Conservation (phyloP, 2,888 invertebrate genomes). For the Cepaea hortensis region DNA sequence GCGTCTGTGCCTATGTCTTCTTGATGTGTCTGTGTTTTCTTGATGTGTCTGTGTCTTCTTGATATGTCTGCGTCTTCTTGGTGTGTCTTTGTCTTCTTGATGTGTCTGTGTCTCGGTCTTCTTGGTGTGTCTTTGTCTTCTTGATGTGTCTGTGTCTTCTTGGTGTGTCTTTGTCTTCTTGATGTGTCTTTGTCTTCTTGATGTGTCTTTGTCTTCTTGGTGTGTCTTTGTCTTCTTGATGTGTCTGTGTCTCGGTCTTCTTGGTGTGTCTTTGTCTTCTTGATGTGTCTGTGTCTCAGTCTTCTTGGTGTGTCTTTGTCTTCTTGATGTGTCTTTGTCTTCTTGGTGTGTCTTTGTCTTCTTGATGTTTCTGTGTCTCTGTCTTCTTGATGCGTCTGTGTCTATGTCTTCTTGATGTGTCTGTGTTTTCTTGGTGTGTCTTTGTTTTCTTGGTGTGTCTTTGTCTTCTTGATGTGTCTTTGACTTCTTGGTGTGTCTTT, state of each 20-base stretch:
- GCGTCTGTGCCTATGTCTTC: too few species aligned
- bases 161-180: not conserved
- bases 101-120: not conserved
- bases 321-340: not conserved
- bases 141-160: not conserved
- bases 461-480: not conserved
- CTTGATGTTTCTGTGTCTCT: not conserved
- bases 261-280: conserved; percentile 9
- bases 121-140: conserved; percentile 1
- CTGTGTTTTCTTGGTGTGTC: too few species aligned
- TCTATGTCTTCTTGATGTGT: too few species aligned
- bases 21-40: too few species aligned
- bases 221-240: not conserved
- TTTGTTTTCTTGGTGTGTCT: too few species aligned
- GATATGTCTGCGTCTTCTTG: not conserved
- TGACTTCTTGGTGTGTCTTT: too few species aligned
- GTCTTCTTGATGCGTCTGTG: not conserved
- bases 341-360: not conserved
- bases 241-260: not conserved
- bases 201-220: conserved; percentile 11
- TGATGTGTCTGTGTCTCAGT: not conserved
- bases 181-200: conserved; percentile 8
- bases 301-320: not conserved
- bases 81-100: not conserved
- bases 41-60: too few species aligned